Evolutionary conservation across 2,113 vertebrate genomes (phyloP).

Genomic region (Sphaerodactylus townsendi): DNA sequence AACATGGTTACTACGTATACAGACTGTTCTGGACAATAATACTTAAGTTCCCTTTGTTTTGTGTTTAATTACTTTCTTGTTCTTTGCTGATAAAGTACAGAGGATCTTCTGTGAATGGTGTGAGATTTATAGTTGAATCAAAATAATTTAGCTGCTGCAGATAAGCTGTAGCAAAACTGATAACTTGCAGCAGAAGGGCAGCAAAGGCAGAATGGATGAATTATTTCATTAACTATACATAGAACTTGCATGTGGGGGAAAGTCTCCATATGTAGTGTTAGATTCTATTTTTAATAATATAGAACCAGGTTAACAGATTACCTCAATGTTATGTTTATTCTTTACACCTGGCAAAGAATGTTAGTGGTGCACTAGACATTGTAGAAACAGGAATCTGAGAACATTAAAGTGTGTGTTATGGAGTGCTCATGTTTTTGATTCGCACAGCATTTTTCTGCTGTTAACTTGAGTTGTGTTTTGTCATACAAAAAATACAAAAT

Average conservation of each 20-base stretch:
- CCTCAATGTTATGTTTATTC: constrained; percentile 8
- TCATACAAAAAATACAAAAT: too few species aligned
- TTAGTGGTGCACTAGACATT: constrained; percentile 40
- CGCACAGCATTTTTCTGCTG: constrained; percentile 19
- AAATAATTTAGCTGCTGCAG: constrained; percentile 58
- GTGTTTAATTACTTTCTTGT: constrained; percentile 27
- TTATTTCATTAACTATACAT: constrained; percentile 13
- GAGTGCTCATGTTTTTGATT: constrained; percentile 19
- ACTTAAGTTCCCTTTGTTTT: neutral
- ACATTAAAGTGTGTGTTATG: constrained; percentile 36
- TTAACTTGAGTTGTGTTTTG: constrained; percentile 35
- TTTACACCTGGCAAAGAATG: neutral
- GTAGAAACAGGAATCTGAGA: neutral
- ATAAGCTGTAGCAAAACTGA: constrained; percentile 59
- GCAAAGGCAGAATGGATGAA: constrained; percentile 39
- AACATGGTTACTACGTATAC: constrained; percentile 98
- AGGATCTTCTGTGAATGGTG: constrained; percentile 58
- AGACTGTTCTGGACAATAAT: constrained; percentile 88
- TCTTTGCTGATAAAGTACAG: constrained; percentile 58
- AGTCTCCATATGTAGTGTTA: neutral
- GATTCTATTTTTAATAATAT: constrained; percentile 11
- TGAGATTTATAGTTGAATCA: constrained; percentile 64
- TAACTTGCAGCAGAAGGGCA: constrained; percentile 53
- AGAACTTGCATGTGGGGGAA: constrained; percentile 13
- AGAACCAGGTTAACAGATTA: constrained; percentile 21